phyloP scores from a whole-genome alignment of 2,113 vertebrate genomes.

The Gallinago jamesoni region DNA sequence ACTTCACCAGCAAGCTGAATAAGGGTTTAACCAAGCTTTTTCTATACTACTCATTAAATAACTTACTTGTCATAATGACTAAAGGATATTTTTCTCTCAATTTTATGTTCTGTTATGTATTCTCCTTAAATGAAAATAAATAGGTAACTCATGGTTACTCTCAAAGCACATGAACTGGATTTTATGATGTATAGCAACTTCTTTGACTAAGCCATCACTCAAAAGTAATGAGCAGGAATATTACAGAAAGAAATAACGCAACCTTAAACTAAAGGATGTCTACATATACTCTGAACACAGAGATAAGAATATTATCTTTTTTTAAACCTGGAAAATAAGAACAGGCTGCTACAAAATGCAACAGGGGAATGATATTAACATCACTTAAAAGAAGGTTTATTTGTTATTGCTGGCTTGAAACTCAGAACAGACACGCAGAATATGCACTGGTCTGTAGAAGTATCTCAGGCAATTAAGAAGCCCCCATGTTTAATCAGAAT shows the following conservation, averaged over 20 bases:
- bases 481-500: slow-evolving; percentile 40
- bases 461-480: slow-evolving; percentile 64
- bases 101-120: slow-evolving; percentile 67
- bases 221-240: slow-evolving; percentile 68
- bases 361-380: slow-evolving; percentile 67
- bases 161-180: slow-evolving; percentile 74
- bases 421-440: slow-evolving; percentile 43
- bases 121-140: slow-evolving; percentile 76
- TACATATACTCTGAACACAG: slow-evolving; percentile 61
- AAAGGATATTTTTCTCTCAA: slow-evolving; percentile 68
- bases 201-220: slow-evolving; percentile 71
- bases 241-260: slow-evolving; percentile 61
- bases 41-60: slow-evolving; percentile 61
- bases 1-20: slow-evolving; percentile 72
- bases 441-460: slow-evolving; percentile 61
- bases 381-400: slow-evolving; percentile 65
- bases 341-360: slow-evolving; percentile 60
- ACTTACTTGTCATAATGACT: slow-evolving; percentile 69
- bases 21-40: slow-evolving; percentile 70
- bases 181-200: slow-evolving; percentile 74
- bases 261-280: slow-evolving; percentile 68
- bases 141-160: slow-evolving; percentile 72
- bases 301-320: slow-evolving; percentile 39
- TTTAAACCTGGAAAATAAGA: slow-evolving; percentile 65
- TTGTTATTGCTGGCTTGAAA: slow-evolving; percentile 60